Conservation (phyloP, 1,140 invertebrate genomes). For the Pararge aegeria region DNA sequence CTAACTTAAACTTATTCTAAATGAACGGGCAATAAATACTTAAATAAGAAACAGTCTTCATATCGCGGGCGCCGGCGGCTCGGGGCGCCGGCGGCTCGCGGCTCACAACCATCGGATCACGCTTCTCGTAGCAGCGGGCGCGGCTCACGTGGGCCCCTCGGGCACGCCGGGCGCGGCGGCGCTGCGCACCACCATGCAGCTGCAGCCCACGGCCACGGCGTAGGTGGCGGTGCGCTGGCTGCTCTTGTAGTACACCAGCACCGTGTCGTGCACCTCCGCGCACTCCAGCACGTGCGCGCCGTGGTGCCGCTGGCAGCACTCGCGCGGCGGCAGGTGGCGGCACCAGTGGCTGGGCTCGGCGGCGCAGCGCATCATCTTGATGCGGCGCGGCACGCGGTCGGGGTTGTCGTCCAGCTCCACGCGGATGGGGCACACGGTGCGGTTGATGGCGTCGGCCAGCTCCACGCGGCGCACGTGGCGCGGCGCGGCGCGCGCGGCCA, state of each 20-base stretch:
- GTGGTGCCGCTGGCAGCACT: conserved; percentile 51
- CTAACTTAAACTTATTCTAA: conserved; percentile 20
- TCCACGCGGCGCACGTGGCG: conserved; percentile 33
- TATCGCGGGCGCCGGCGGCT: conserved; percentile 5
- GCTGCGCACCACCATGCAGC: conserved; percentile 49
- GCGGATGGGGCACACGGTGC: conserved; percentile 58
- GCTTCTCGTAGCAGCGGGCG: background rate
- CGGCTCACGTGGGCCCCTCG: conserved; percentile 19
- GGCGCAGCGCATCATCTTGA: conserved; percentile 58
- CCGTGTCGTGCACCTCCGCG: conserved; percentile 56
- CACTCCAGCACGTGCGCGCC: conserved; percentile 44
- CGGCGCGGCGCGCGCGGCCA: conserved; percentile 15
- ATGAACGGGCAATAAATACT: conserved; percentile 31
- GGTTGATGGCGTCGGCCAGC: conserved; percentile 44
- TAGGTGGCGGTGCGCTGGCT: conserved; percentile 16
- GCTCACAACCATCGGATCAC: conserved; percentile 9
- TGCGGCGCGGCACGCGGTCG: conserved; percentile 51
- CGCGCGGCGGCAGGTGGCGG: conserved; percentile 38
- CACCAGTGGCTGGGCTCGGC: conserved; percentile 45
- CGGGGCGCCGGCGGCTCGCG: background rate
- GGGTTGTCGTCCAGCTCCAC: conserved; percentile 44
- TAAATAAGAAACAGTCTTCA: conserved; percentile 28
- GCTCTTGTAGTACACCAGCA: conserved; percentile 51
- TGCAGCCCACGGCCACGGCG: conserved; percentile 59
- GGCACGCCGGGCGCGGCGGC: conserved; percentile 20